Conservation (phyloP, 2,113 vertebrate species). For the Atherinomorus stipes region DNA sequence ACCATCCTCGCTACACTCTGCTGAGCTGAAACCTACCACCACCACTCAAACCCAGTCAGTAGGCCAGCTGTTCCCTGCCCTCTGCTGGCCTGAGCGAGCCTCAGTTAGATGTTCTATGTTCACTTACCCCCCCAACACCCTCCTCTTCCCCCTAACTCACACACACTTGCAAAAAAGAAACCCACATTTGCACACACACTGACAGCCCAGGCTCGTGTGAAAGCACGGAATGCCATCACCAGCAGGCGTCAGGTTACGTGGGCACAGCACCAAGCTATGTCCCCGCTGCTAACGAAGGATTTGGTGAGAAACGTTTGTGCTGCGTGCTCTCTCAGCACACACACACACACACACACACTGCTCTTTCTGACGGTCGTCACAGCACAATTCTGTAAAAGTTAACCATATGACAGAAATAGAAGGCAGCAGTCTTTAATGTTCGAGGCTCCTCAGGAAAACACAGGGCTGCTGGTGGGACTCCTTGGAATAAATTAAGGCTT, state of each 20-base stretch:
- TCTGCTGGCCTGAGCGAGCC: slow-evolving; percentile 57
- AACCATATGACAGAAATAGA: slow-evolving; percentile 76
- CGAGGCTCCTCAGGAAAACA: slow-evolving; percentile 55
- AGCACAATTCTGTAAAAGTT: slow-evolving; percentile 69
- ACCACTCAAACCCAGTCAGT: slow-evolving; percentile 79
- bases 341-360: slow-evolving; percentile 41
- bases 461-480: slow-evolving; percentile 62
- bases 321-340: slow-evolving; percentile 61
- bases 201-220: slow-evolving; percentile 54
- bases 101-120: slow-evolving; percentile 50
- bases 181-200: slow-evolving; percentile 24
- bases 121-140: slow-evolving; percentile 2
- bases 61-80: slow-evolving; percentile 81
- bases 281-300: slow-evolving; percentile 68
- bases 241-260: slow-evolving; percentile 76
- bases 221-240: slow-evolving; percentile 75
- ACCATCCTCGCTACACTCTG: slow-evolving; percentile 30
- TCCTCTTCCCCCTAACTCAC: slow-evolving; percentile 1
- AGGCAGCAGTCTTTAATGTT: slow-evolving; percentile 67
- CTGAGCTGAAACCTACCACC: slow-evolving; percentile 75
- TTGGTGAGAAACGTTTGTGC: slow-evolving; percentile 65
- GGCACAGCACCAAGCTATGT: slow-evolving; percentile 72
- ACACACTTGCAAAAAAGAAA: slow-evolving; percentile 14
- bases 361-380: slow-evolving; percentile 25
- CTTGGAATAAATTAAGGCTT: slow-evolving; percentile 67